Evolutionary conservation across 2,113 vertebrate species (phyloP).

Genomic region (Diadophis punctatus): DNA sequence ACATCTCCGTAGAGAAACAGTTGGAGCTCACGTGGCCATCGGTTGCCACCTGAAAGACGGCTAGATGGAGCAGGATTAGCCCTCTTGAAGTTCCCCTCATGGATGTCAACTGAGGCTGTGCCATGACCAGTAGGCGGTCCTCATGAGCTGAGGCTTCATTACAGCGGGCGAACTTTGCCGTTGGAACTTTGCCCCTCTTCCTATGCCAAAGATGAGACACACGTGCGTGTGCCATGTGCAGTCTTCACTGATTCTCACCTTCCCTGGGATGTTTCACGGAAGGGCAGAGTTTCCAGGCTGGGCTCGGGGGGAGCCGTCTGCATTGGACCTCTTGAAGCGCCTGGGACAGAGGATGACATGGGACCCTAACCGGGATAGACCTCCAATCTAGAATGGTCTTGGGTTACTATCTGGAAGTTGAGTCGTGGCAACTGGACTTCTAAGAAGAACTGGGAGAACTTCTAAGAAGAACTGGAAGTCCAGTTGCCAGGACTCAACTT

Average conservation of each 20-base stretch:
- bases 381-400: not conserved
- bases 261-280: not conserved
- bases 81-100: not conserved
- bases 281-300: not conserved
- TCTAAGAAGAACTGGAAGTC: too few relatives aligned
- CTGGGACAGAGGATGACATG: not conserved
- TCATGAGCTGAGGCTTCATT: not conserved
- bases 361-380: not conserved
- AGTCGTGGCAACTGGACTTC: too few relatives aligned
- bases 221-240: not conserved
- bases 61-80: not conserved
- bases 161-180: rapidly evolving
- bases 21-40: constrained; percentile 61
- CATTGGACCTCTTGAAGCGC: not conserved
- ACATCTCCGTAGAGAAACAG: constrained; percentile 60
- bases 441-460: too few relatives aligned
- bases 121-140: not conserved
- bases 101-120: not conserved
- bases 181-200: not conserved
- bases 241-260: not conserved
- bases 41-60: constrained; percentile 39
- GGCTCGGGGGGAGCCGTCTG: not conserved
- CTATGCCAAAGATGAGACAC: not conserved
- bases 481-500: too few relatives aligned
- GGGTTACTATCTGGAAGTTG: not conserved